Evolutionary conservation across 2,113 vertebrate genomes (phyloP).

Genomic region (Spea bombifrons): DNA sequence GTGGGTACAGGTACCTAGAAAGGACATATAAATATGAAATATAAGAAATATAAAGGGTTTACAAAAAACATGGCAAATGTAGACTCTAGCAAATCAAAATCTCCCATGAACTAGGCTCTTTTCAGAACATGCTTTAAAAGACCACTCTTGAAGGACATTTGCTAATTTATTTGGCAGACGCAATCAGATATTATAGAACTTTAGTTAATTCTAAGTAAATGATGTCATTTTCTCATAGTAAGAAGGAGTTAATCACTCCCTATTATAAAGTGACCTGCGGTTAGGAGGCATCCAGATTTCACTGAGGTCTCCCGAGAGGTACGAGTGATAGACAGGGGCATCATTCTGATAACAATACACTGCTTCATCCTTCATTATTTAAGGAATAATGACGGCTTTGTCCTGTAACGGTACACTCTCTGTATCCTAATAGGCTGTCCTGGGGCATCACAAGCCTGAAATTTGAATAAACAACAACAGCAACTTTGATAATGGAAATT

Average conservation of each 20-base stretch:
- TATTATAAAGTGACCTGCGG: conserved; percentile 46
- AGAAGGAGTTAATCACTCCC: conserved; percentile 17
- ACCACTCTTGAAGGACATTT: no score
- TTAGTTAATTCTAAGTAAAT: not conserved
- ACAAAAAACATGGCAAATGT: no score
- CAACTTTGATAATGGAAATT: conserved; percentile 29
- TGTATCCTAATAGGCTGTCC: conserved; percentile 33
- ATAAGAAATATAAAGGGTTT: no score
- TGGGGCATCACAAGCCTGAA: conserved; percentile 21
- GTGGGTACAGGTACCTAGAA: no score
- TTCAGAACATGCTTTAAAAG: no score
- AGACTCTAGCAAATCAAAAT: no score
- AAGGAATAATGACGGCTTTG: conserved; percentile 36
- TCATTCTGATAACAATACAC: conserved; percentile 38
- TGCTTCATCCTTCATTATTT: conserved; percentile 35
- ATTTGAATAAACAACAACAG: conserved; percentile 4
- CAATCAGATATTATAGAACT: no score
- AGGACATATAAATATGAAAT: no score
- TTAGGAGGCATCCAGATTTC: conserved; percentile 42
- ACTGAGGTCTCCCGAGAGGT: conserved; percentile 33
- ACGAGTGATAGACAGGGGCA: conserved; percentile 43
- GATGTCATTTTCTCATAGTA: not conserved
- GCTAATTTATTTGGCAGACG: no score
- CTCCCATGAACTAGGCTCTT: no score
- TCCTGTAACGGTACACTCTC: conserved; percentile 26